phyloP scores from a whole-genome alignment of 2,888 invertebrate species.

The Clostera curtula region DNA sequence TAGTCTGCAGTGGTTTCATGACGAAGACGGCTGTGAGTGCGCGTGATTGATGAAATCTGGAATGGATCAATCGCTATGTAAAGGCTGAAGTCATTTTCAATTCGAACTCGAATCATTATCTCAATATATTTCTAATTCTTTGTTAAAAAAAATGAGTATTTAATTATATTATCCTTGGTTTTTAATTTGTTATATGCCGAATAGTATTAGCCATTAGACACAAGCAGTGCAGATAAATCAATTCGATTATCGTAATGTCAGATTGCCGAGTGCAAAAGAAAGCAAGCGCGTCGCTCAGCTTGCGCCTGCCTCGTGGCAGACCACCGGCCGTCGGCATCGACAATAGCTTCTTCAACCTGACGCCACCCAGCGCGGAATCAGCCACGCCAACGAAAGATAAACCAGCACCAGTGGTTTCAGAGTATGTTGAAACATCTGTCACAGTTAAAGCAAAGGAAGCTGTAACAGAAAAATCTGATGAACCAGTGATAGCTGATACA shows the following conservation, averaged over 20 bases:
- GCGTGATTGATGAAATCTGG: conserved; percentile 1
- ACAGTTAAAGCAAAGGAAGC: conserved; percentile 20
- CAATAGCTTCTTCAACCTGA: conserved; percentile 55
- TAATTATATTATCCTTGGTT: too few species aligned
- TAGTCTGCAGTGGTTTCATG: not conserved
- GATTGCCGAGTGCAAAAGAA: conserved; percentile 70
- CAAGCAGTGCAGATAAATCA: conserved; percentile 21
- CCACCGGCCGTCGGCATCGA: conserved; percentile 59
- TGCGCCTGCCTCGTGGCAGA: conserved; percentile 58
- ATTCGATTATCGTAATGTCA: conserved; percentile 40
- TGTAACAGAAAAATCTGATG: conserved; percentile 2
- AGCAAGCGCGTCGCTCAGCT: conserved; percentile 58
- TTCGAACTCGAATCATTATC: too few species aligned
- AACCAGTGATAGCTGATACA: conserved; percentile 2
- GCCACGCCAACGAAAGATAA: conserved; percentile 46
- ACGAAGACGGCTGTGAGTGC: not conserved
- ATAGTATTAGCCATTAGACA: conserved; percentile 23
- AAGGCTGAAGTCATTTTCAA: not conserved
- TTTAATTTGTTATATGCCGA: not conserved
- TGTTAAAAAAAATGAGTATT: too few species aligned
- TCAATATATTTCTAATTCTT: too few species aligned
- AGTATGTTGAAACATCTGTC: conserved; percentile 29
- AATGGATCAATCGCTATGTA: conserved; percentile 1
- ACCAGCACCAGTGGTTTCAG: conserved; percentile 24
- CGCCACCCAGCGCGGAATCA: conserved; percentile 65